phyloP scores from a whole-genome alignment of 2,797 vertebrate genomes.

The Cyprinella venusta region DNA sequence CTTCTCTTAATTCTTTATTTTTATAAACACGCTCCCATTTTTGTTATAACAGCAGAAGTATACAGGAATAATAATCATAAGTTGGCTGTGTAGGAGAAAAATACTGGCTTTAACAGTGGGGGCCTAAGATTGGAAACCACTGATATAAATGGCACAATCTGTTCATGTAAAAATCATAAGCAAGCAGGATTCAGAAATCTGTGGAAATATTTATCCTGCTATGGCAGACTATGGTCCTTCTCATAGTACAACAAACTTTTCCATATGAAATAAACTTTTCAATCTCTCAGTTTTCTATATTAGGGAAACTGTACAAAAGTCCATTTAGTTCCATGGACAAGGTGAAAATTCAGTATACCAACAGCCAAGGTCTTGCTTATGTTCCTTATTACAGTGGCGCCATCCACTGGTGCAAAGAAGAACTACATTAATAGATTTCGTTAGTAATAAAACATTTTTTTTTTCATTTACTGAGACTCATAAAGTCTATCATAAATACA shows the following conservation, averaged over 20 bases:
- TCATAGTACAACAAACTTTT: background rate
- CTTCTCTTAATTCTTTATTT: background rate
- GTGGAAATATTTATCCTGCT: background rate
- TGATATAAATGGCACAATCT: background rate
- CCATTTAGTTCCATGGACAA: background rate
- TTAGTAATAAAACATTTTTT: background rate
- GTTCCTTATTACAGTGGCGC: slow-evolving; percentile 79
- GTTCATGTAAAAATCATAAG: background rate
- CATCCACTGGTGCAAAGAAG: slow-evolving; percentile 85
- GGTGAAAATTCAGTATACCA: too few species aligned
- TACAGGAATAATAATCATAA: background rate
- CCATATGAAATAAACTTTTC: background rate
- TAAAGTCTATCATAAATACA: background rate
- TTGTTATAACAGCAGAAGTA: background rate
- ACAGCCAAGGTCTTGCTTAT: slow-evolving; percentile 65
- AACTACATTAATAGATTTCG: slow-evolving; percentile 68
- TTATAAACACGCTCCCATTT: background rate
- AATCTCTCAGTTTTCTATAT: background rate
- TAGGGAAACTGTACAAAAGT: slow-evolving; percentile 1
- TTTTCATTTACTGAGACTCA: background rate
- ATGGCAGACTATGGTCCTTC: background rate
- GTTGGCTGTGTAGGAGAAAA: background rate
- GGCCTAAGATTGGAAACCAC: background rate
- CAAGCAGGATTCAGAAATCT: background rate
- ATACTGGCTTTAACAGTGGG: background rate